phyloP scores from a whole-genome alignment of 1,140 invertebrate genomes.

The Formica selysi region DNA sequence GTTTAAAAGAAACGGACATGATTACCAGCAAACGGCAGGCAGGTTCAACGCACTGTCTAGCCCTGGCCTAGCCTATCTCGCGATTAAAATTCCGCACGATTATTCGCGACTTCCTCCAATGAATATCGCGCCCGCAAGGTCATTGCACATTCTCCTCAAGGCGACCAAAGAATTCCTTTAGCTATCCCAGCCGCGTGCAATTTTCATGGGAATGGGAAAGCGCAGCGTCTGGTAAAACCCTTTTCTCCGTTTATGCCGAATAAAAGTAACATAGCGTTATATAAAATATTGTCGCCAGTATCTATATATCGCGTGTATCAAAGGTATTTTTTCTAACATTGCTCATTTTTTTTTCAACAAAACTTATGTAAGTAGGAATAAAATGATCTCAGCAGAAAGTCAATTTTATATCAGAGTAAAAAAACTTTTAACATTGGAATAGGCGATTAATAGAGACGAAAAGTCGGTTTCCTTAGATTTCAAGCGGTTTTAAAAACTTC shows the following conservation, averaged over 20 bases:
- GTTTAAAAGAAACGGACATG: slow-evolving; percentile 27
- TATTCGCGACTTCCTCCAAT: slow-evolving; percentile 61
- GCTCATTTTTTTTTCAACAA: background rate
- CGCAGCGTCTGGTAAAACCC: background rate
- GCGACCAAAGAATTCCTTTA: slow-evolving; percentile 54
- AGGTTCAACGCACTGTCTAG: slow-evolving; percentile 55
- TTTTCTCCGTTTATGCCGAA: background rate
- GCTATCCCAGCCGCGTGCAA: background rate
- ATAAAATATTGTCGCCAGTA: background rate
- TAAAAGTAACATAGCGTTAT: background rate
- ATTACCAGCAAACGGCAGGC: slow-evolving; percentile 19
- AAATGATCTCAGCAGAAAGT: background rate
- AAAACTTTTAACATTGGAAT: background rate
- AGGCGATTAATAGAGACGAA: background rate
- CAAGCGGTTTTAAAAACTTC: background rate
- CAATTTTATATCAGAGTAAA: background rate
- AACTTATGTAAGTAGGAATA: background rate
- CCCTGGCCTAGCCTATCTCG: slow-evolving; percentile 21
- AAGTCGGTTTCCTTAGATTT: background rate
- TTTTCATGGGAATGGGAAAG: slow-evolving; percentile 42
- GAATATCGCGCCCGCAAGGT: slow-evolving; percentile 62
- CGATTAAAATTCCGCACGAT: slow-evolving; percentile 63
- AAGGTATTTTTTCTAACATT: background rate
- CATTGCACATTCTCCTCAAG: slow-evolving; percentile 63
- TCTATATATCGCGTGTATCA: background rate